Evolutionary conservation across 2,113 vertebrate genomes (phyloP).

Genomic region (Peromyscus maniculatus): DNA sequence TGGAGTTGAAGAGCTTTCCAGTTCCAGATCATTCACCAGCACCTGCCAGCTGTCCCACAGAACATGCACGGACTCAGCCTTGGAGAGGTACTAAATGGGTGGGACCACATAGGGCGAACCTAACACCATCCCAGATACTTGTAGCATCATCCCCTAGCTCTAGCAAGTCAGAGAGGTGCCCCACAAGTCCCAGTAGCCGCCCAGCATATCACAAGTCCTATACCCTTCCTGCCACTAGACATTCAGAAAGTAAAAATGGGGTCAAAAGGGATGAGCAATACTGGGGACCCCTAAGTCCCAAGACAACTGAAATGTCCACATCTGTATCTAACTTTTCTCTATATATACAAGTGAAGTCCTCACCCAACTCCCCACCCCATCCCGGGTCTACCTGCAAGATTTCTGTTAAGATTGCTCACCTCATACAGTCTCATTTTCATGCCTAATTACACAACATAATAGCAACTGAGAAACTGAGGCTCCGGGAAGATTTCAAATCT

Average conservation of each 20-base stretch:
- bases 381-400: background rate
- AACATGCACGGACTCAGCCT: background rate
- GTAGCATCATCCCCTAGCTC: background rate
- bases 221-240: background rate
- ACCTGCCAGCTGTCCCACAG: background rate
- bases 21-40: background rate
- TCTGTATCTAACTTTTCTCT: background rate
- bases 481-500: background rate
- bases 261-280: background rate
- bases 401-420: background rate
- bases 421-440: background rate
- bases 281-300: fast-evolving
- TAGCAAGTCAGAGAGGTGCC: background rate
- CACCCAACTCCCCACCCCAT: background rate
- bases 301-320: background rate
- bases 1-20: background rate
- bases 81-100: background rate
- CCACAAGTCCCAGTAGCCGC: background rate
- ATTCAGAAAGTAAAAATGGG: background rate
- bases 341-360: background rate
- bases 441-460: background rate
- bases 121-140: background rate
- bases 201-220: background rate
- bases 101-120: background rate
- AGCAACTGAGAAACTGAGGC: background rate